A percentile compares a stretch with the other conserved stretches of the same genome.
Conservation (phyloP, 1,140 invertebrate genomes). For the Thaumatotibia leucotreta region DNA sequence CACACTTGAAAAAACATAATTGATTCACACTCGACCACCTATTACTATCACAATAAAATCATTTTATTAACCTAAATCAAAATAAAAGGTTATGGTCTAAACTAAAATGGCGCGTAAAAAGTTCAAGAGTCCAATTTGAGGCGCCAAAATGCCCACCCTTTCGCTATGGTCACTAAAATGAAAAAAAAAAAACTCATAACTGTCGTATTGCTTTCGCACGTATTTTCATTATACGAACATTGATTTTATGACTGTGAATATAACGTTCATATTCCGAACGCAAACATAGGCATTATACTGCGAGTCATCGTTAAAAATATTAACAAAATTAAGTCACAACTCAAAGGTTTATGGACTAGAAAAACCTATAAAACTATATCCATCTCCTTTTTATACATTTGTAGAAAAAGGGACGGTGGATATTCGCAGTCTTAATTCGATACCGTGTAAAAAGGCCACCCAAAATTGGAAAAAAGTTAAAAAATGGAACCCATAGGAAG, state of each 20-base stretch:
- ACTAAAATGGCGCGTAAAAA: slow-evolving; percentile 32
- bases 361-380: slow-evolving; percentile 21
- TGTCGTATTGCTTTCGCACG: neutral
- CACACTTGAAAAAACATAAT: neutral
- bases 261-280: slow-evolving; percentile 2
- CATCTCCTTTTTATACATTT: slow-evolving; percentile 23
- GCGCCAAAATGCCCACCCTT: slow-evolving; percentile 57
- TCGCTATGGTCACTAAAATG: slow-evolving; percentile 48
- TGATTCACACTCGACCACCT: slow-evolving; percentile 9
- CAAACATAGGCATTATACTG: slow-evolving; percentile 29
- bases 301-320: slow-evolving; percentile 40
- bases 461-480: slow-evolving; percentile 27
- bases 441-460: slow-evolving; percentile 37
- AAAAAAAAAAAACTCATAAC: slow-evolving; percentile 22
- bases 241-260: neutral
- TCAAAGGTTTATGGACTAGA: slow-evolving; percentile 28
- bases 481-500: slow-evolving; percentile 36
- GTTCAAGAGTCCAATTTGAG: slow-evolving; percentile 29
- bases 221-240: neutral
- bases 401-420: slow-evolving; percentile 17
- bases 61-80: slow-evolving; percentile 37
- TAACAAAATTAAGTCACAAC: slow-evolving; percentile 55
- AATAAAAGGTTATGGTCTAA: slow-evolving; percentile 38
- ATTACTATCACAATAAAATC: neutral
- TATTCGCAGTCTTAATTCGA: slow-evolving; percentile 29